Evolutionary conservation across 1,140 invertebrate genomes (phyloP).

Genomic region (Arion vulgaris): DNA sequence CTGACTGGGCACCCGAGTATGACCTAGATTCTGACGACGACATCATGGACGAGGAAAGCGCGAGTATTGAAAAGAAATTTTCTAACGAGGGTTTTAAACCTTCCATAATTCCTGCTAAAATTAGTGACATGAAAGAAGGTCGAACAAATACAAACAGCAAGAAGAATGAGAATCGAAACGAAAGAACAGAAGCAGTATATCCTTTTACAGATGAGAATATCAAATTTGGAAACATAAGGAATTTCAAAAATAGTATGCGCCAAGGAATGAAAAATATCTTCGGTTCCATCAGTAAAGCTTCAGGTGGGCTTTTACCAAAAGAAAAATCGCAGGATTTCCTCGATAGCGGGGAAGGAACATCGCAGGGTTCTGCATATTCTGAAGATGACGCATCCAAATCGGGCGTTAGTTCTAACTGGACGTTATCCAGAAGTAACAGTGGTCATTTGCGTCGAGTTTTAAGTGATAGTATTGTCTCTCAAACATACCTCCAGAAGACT

Average conservation of each 20-base stretch:
- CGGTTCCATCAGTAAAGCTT: slow-evolving; percentile 65
- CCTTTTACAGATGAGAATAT: slow-evolving; percentile 46
- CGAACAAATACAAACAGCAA: slow-evolving; percentile 13
- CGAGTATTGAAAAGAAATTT: slow-evolving; percentile 29
- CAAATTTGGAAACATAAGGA: slow-evolving; percentile 62
- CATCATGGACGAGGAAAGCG: slow-evolving; percentile 52
- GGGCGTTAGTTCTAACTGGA: slow-evolving; percentile 28
- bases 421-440: background rate
- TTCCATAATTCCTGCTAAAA: slow-evolving; percentile 55
- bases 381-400: no score
- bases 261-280: slow-evolving; percentile 62
- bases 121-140: slow-evolving; percentile 54
- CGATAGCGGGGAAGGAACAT: slow-evolving; percentile 1
- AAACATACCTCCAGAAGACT: slow-evolving; percentile 27
- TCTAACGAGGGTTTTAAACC: slow-evolving; percentile 62
- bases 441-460: background rate
- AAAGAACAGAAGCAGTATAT: background rate
- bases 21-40: slow-evolving; percentile 66
- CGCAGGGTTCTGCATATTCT: background rate
- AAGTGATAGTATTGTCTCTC: background rate
- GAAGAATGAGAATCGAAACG: slow-evolving; percentile 36
- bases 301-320: slow-evolving; percentile 55
- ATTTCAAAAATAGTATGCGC: slow-evolving; percentile 62
- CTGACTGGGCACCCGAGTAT: slow-evolving; percentile 62
- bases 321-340: slow-evolving; percentile 42